These are phyloP conservation scores for Carpatolechia fugitivella DNA, from an alignment of 2,888 invertebrate species.

Conservation along the genomic window DNA sequence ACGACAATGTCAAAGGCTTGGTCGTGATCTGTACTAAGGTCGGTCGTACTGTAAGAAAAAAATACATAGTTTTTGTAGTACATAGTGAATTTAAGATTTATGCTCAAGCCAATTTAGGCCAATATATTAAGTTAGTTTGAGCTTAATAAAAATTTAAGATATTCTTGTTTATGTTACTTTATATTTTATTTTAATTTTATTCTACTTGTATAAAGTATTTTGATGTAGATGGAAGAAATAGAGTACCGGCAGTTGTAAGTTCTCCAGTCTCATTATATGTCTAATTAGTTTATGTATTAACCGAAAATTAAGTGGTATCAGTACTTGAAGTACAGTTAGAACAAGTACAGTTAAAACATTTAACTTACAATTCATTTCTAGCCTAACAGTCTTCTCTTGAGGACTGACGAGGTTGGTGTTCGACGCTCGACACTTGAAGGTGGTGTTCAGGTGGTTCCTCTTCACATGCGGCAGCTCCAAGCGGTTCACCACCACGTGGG, in stretches of 20 bases:
- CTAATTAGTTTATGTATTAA: no score
- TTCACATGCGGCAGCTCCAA: conserved; percentile 86
- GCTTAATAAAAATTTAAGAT: no score
- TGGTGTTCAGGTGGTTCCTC: conserved; percentile 89
- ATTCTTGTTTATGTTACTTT: no score
- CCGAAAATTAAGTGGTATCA: no score
- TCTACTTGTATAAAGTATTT: no score
- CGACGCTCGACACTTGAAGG: conserved; percentile 92
- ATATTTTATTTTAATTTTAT: no score
- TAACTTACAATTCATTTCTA: conserved; percentile 91
- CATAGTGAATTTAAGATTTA: neutral
- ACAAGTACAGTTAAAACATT: neutral
- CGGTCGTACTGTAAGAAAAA: conserved; percentile 84
- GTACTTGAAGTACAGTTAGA: no score
- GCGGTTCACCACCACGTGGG: conserved; percentile 88
- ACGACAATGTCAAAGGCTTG: conserved; percentile 88
- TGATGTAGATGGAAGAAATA: no score
- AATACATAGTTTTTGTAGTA: neutral
- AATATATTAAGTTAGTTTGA: no score
- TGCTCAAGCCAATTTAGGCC: neutral
- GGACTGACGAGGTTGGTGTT: conserved; percentile 93
- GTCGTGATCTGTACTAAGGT: conserved; percentile 86
- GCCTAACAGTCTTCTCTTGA: conserved; percentile 88
- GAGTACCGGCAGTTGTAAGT: no score
- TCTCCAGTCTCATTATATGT: no score